Evolutionary conservation across 2,888 invertebrate genomes (phyloP), one percentile per base, ranked within the genome.

Genomic region (Sarcophaga rosellei): DNA sequence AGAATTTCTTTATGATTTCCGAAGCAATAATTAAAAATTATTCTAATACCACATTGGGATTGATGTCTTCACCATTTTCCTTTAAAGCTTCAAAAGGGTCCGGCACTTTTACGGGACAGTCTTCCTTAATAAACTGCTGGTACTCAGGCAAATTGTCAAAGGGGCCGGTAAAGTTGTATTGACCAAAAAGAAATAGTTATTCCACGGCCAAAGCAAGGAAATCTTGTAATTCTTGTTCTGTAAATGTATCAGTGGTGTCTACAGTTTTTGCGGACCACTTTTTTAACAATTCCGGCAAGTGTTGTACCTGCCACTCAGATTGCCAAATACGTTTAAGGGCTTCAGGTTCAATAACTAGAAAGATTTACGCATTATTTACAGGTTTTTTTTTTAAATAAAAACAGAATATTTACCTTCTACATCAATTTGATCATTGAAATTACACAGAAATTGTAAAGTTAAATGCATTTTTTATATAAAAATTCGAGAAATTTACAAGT

Each of bases 161-260:
- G 10, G 97, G 97, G 0, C 98, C 96, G 73, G 96, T 96, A 95
- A 97, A 98, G 93, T 98, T 98, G 76, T 94, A 94, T 92, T 97
- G 96, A 77, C 97, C 94, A 93, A 98, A 98, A 44, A 94, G 94
- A 73, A 96, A 94, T 45, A 97, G 93, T 88, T 95, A 94, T 59
- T 96, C 94, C 21, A 97, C 94, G 2, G 95, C 96, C 25, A 90
- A 87, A 75, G 95, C 86, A 1, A 90, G 57, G 10, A 90, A 76
- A 11, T 88, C 81, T 1, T 74, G 69, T 3, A 21, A 59, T 63
- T 74, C 35, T 35, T 76, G 68, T n/a, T 25, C 21, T 25, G 23
- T 25, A 4, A 35, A 11, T 0, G 17, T n/a, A 1, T 44, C 62
- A 1, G 2, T 4, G 45, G 57, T 8, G 68, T 80, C 23, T 74